These are phyloP conservation scores for Amazona vittata DNA, from an alignment of 2,113 vertebrate genomes.

Conservation along the genomic window DNA sequence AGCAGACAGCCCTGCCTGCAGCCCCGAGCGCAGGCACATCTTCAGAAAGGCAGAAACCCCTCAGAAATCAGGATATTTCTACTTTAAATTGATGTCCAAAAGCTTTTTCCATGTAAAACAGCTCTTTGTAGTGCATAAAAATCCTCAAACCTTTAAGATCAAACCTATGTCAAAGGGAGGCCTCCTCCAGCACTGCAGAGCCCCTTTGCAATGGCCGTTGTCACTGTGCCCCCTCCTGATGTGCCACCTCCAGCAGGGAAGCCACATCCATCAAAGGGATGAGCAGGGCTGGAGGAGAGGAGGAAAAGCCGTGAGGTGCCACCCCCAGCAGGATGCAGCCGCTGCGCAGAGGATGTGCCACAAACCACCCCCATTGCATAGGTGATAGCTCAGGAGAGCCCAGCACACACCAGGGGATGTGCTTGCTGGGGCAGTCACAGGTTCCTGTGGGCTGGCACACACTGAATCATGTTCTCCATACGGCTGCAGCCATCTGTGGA, in stretches of 20 bases:
- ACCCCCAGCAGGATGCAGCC: not conserved
- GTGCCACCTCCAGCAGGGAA: not conserved
- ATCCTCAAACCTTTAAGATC: not conserved
- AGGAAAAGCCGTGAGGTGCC: conserved; percentile 12
- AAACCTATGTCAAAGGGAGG: not conserved
- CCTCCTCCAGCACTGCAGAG: not conserved
- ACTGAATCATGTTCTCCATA: not conserved
- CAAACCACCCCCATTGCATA: fast-evolving
- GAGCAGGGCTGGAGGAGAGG: not conserved
- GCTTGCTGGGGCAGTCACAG: fast-evolving
- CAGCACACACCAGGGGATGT: not conserved
- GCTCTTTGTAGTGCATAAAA: not conserved
- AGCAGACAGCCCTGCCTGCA: not conserved
- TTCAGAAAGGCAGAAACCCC: not conserved
- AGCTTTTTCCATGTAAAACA: not conserved
- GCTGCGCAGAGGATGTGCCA: not conserved
- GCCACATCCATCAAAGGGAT: fast-evolving
- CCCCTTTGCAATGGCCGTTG: not conserved
- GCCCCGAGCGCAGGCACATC: not conserved
- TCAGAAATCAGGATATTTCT: not conserved
- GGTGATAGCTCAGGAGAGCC: not conserved
- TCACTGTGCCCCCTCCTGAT: not conserved
- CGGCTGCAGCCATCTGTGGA: not conserved
- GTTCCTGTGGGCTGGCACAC: not conserved
- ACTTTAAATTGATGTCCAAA: not conserved